phyloP scores from a whole-genome alignment of 2,113 vertebrate genomes.

The Benitochromis conjunctus region DNA sequence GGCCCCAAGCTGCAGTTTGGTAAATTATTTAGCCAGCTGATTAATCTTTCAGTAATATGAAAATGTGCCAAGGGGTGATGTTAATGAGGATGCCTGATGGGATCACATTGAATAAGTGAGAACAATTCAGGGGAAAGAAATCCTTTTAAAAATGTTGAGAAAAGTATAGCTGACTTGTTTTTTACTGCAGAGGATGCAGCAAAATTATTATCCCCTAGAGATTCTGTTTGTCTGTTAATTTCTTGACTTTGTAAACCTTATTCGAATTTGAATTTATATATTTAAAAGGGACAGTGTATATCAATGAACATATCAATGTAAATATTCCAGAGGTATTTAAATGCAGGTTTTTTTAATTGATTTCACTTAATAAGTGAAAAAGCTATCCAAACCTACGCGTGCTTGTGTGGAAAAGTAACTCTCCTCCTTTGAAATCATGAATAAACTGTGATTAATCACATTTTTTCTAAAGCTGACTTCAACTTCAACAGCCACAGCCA shows the following conservation, averaged over 20 bases:
- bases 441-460: neutral
- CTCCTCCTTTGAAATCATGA: neutral
- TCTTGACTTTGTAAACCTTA: neutral
- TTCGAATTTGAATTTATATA: neutral
- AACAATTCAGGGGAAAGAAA: neutral
- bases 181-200: neutral
- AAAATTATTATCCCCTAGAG: neutral
- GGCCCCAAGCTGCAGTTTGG: neutral
- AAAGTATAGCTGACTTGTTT: neutral
- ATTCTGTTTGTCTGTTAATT: neutral
- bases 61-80: constrained; percentile 18
- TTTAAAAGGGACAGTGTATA: neutral
- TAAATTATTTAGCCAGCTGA: constrained; percentile 62
- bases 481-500: neutral
- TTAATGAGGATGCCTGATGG: constrained; percentile 12
- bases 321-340: neutral
- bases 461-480: neutral
- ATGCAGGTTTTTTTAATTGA: neutral
- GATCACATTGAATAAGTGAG: neutral
- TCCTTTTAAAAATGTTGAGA: neutral
- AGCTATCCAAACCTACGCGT: neutral
- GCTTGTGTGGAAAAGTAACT: neutral
- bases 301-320: neutral
- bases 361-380: neutral
- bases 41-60: constrained; percentile 57